A percentile compares a stretch with the other conserved stretches of the same genome.
phyloP scores from a whole-genome alignment of 2,797 vertebrate genomes.

The Sebastes matsubarae region DNA sequence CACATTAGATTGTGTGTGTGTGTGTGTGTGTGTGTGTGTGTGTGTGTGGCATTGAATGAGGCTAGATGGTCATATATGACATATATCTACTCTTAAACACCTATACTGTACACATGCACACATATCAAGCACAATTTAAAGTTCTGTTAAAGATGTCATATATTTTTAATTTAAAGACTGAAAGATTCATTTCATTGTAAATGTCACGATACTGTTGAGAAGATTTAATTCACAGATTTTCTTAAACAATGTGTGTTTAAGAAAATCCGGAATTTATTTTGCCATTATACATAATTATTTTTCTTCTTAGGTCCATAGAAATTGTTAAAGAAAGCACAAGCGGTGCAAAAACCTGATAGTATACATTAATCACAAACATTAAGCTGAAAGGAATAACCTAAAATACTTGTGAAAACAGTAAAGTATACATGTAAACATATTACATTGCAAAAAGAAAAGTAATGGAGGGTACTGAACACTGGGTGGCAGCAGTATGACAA shows the following conservation, averaged over 20 bases:
- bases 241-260: no score
- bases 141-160: no score
- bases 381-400: background rate
- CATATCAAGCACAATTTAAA: background rate
- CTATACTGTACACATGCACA: no score
- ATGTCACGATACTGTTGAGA: background rate
- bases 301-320: accelerated
- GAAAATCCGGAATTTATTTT: background rate
- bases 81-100: no score
- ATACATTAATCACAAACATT: background rate
- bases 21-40: no score
- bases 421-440: background rate
- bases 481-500: constrained; percentile 16
- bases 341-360: background rate
- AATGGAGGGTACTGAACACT: background rate
- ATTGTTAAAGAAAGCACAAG: background rate
- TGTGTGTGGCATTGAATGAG: no score
- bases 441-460: background rate
- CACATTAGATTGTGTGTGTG: no score
- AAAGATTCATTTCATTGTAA: background rate
- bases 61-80: no score
- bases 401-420: no score
- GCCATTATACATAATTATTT: background rate
- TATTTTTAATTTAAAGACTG: background rate
- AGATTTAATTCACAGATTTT: accelerated